Evolutionary conservation across 2,113 vertebrate genomes (phyloP).

Genomic region (Elanoides forficatus): DNA sequence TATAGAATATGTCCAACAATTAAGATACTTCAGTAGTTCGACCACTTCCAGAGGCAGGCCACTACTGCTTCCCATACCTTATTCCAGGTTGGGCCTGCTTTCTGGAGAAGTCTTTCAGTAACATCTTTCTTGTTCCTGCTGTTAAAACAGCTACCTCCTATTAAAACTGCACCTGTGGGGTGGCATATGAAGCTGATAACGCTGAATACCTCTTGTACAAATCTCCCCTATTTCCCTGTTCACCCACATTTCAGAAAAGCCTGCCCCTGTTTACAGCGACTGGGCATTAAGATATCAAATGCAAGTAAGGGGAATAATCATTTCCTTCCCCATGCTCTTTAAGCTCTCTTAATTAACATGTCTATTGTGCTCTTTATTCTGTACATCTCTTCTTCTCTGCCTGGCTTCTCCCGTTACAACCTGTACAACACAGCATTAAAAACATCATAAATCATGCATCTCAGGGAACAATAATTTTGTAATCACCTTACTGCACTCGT

Average conservation of each 20-base stretch:
- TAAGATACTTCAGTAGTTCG: not conserved
- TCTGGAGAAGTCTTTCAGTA: not conserved
- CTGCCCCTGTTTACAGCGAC: not conserved
- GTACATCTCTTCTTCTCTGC: not conserved
- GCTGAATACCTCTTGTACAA: not conserved
- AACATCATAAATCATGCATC: not conserved
- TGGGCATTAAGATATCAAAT: not conserved
- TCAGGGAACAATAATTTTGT: not conserved
- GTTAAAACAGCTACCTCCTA: not conserved
- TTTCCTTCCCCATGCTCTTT: not conserved
- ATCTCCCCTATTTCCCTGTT: not conserved
- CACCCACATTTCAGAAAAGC: not conserved
- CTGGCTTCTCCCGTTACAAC: not conserved
- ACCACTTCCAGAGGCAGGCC: not conserved
- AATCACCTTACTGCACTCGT: not conserved
- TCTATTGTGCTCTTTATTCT: not conserved
- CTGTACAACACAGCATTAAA: not conserved
- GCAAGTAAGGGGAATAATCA: not conserved
- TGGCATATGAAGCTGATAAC: not conserved
- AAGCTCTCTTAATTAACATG: not conserved
- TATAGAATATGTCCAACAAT: not conserved
- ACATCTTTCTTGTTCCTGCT: not conserved
- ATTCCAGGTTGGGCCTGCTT: fast-evolving
- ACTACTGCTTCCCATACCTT: not conserved
- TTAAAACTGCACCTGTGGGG: not conserved